Base-by-base conservation (phyloP, 2,888 invertebrate genomes). In the Rhabditophanes sp. region DNA sequence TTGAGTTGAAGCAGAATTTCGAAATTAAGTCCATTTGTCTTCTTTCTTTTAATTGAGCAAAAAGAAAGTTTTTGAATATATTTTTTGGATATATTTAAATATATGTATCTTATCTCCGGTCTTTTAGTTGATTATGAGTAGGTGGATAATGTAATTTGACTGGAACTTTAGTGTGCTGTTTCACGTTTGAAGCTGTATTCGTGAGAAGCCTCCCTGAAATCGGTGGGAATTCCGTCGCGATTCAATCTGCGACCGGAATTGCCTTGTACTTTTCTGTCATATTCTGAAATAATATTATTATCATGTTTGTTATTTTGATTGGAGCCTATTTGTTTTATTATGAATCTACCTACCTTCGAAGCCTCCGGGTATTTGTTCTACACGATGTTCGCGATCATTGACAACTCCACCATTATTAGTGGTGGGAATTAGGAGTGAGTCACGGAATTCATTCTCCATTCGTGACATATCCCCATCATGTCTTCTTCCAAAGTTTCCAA, bases 381-480 rank as follows among this genome's bases (percentile, higher is more conserved):
- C 50, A 26, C 60, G 46, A 29, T 48, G 47, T 25, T 52, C 53
- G 19, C 48, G 39, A 30, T 57, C 56, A 31, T 51, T 26, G 49
- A 60, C 45, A 33, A 55, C 53, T 28, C 57, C 58, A 24, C n/a
- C 20, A 4, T 30, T 22, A 12, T 39, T 38, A 25, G 57, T 55
- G 44, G 56, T 32, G 25, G 54, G 56, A 52, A 62, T 56, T 32
- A 64, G 44, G 26, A 58, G 53, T 7, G 42, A 39, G 31, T 53
- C 49, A 18, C 42, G 50, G 31, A 42, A 50, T 24, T 53, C 52
- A 14, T 44, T 80, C 69, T 88, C 59, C 27, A 62, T 39, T 18
- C 50, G 40, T 19, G 49, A 39, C 49, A 57, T 51, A 28, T 57
- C 54, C 27, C 52, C 57, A 27, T 57, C 54, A 24, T 55, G 47